These are phyloP conservation scores for Arothron firmamentum DNA, from an alignment of 2,113 vertebrate genomes.

Conservation along the genomic window DNA sequence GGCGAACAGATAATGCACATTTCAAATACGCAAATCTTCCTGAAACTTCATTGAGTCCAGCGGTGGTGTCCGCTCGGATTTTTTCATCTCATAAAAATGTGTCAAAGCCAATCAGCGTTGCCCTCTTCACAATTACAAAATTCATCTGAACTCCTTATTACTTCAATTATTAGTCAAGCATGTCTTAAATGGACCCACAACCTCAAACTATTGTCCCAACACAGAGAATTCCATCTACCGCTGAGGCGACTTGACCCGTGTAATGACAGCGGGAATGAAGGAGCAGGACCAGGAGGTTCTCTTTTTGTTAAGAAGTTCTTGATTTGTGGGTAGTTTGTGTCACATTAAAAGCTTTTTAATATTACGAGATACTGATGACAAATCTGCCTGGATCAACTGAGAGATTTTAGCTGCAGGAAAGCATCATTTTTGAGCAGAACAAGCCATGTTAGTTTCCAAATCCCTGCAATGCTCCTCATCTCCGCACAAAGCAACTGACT, in stretches of 20 bases:
- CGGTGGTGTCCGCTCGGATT: constrained; percentile 19
- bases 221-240: constrained; percentile 15
- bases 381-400: too few relatives aligned
- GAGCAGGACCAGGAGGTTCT: constrained; percentile 8
- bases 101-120: constrained; percentile 47
- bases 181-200: constrained; percentile 48
- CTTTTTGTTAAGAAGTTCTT: too few relatives aligned
- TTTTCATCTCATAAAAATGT: constrained; percentile 22
- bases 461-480: too few relatives aligned
- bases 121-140: constrained; percentile 49
- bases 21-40: not conserved
- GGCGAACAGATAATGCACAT: too few relatives aligned
- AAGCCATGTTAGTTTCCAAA: too few relatives aligned
- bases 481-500: too few relatives aligned
- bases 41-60: constrained; percentile 9
- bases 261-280: constrained; percentile 26
- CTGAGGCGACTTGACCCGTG: constrained; percentile 41
- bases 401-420: too few relatives aligned
- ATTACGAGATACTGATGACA: too few relatives aligned
- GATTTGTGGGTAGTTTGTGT: too few relatives aligned
- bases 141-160: constrained; percentile 65
- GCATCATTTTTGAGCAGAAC: too few relatives aligned
- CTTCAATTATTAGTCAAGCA: constrained; percentile 71
- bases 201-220: constrained; percentile 48
- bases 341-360: too few relatives aligned